Evolutionary conservation across 2,113 vertebrate species (phyloP).

Genomic region (Probosciger aterrimus): DNA sequence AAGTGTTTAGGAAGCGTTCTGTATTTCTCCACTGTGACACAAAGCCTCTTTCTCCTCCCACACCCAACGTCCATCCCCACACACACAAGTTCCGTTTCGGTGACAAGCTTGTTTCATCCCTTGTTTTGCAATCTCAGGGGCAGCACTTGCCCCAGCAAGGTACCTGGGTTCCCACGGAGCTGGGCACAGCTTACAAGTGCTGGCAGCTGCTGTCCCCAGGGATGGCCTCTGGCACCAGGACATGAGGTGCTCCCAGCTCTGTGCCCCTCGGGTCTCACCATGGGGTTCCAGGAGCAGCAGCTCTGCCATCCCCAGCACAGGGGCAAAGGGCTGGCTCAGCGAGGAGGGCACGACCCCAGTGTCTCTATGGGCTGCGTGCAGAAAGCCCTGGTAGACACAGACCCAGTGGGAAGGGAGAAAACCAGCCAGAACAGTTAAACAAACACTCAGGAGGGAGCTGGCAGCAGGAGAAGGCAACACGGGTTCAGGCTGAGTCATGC

Average conservation of each 20-base stretch:
- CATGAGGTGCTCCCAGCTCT: neutral
- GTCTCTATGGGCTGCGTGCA: neutral
- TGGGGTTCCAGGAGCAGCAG: neutral
- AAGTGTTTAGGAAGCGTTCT: neutral
- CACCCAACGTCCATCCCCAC: accelerated
- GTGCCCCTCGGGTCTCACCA: neutral
- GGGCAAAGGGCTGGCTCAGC: neutral
- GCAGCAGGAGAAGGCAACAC: neutral
- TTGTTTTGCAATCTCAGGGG: neutral
- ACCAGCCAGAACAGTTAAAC: constrained; percentile 26
- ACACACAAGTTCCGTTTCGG: neutral
- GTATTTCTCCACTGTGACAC: neutral
- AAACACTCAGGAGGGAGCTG: constrained; percentile 46
- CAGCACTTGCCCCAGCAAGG: neutral
- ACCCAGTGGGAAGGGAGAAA: neutral
- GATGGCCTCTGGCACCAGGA: neutral
- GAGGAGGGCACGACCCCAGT: neutral
- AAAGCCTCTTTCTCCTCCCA: neutral
- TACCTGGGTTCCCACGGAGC: neutral
- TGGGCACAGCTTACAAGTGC: neutral
- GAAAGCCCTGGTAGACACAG: neutral
- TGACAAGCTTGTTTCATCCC: neutral
- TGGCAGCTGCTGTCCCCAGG: neutral
- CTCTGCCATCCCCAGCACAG: neutral
- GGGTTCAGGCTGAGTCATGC: constrained; percentile 32